Evolutionary conservation across 35 echinoderm and acorn worm genomes (phyloP), one percentile per base, ranked within the genome.

Genomic region (Antedon bifida): DNA sequence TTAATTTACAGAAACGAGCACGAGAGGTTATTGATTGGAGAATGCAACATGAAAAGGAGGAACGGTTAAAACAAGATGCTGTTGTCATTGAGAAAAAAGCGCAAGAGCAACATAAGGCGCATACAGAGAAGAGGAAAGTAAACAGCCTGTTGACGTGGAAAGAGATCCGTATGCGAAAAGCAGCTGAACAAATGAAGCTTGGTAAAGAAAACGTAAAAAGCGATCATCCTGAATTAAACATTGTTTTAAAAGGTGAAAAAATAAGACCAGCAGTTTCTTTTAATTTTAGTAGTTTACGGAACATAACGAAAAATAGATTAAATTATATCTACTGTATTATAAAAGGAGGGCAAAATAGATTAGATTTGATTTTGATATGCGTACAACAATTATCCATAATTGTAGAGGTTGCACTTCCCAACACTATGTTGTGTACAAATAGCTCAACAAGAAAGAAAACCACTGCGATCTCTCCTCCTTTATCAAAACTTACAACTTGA

Each of bases 21-120:
- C 92, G 84, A 17, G 95, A 99, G 76, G 95, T 99, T 19, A 29
- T 93, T 14, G 92, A 82, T 31, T 99, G 95, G 95, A 85, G 95
- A 30, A 44, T 82, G 79, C 88, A 92, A 17, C 28, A 31, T 5
- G 76, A 64, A 77, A 81, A 84, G 34, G 74, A 79, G 0, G 42
- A 90, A 36, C 82, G 78, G 13, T 33, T 90, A 26, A 73, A 82
- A 74, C 88, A 88, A 34, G 88, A 88, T 34, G 77, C 80, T 4
- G 35, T 84, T 11, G 75, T 90, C 21, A 84, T 96, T 7, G 39
- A 83, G 10, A 74, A 88, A 36, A 85, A 83, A 84, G 84, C 82
- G 35, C 79, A 76, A 14, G 91, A 92, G 42, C 86, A 96, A 39
- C 82, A 77, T 16, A 76, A 80, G 33, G 88, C 75, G 23, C 86